phyloP scores from a whole-genome alignment of 2,888 invertebrate genomes.

The Ceramica pisi region DNA sequence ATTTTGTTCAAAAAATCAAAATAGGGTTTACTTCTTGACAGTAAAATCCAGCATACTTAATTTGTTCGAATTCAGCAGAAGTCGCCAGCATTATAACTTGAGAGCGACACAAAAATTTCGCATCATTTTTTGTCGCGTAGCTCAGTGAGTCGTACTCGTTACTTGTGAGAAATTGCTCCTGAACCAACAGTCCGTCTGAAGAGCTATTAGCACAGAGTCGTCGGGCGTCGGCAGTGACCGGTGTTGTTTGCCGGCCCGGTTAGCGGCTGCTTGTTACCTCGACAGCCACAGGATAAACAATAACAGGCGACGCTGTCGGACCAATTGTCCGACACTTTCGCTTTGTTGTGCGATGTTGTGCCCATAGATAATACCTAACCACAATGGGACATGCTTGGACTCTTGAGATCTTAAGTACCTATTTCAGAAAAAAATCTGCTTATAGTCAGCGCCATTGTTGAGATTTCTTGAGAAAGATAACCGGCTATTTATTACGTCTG shows the following conservation, averaged over 20 bases:
- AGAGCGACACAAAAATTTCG: constrained; percentile 51
- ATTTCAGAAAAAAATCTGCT: constrained; percentile 40
- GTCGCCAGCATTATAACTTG: background rate
- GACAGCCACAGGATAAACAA: constrained; percentile 80
- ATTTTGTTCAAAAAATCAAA: no score
- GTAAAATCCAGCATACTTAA: no score
- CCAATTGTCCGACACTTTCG: constrained; percentile 78
- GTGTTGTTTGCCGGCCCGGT: constrained; percentile 81
- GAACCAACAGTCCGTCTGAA: constrained; percentile 71
- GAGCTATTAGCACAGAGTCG: constrained; percentile 79
- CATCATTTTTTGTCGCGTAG: constrained; percentile 52
- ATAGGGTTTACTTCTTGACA: no score
- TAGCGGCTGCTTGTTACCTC: constrained; percentile 85
- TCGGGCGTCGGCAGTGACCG: constrained; percentile 67
- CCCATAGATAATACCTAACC: constrained; percentile 63
- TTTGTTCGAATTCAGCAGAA: background rate
- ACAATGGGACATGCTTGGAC: constrained; percentile 41
- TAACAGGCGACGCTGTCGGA: constrained; percentile 70
- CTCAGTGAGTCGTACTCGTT: constrained; percentile 70
- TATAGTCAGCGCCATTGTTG: constrained; percentile 32
- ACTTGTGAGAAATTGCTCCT: constrained; percentile 75
- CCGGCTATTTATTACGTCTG: constrained; percentile 24
- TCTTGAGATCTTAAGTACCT: constrained; percentile 17
- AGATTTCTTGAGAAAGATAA: constrained; percentile 45
- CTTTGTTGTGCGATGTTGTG: constrained; percentile 75